Evolutionary conservation across 2,797 vertebrate species (phyloP).

Genomic region (Pogonophryne albipinna): DNA sequence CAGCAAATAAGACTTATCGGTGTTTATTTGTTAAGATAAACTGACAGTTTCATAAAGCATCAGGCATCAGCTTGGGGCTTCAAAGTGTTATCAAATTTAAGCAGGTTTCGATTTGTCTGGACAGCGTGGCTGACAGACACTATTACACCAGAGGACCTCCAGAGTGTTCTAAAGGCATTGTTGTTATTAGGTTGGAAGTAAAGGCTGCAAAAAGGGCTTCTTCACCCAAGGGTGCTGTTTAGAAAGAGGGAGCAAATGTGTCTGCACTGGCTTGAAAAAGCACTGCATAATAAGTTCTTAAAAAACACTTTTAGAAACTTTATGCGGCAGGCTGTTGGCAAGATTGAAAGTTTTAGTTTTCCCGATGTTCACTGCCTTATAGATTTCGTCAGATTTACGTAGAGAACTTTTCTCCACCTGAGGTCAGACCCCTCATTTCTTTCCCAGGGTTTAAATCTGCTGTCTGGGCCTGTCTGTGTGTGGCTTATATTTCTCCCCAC

Average conservation of each 20-base stretch:
- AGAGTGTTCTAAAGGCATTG: conserved; percentile 53
- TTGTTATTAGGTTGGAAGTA: conserved; percentile 58
- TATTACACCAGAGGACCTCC: conserved; percentile 51
- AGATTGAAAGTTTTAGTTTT: conserved; percentile 35
- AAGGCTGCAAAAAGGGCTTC: conserved; percentile 38
- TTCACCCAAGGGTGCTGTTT: conserved; percentile 47
- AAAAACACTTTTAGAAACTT: conserved; percentile 35
- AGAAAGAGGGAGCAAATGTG: conserved; percentile 30
- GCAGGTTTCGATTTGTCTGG: conserved; percentile 57
- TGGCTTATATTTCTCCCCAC: background rate
- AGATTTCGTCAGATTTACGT: conserved; percentile 24
- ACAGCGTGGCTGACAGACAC: conserved; percentile 53
- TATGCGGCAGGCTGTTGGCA: conserved; percentile 18
- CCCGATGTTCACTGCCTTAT: conserved; percentile 18
- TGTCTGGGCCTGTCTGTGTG: background rate
- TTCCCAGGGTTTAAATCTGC: conserved; percentile 1
- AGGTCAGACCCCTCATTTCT: conserved; percentile 8
- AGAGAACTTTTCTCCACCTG: conserved; percentile 22
- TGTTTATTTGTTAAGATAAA: conserved; percentile 47
- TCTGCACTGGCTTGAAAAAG: conserved; percentile 34
- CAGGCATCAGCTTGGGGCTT: conserved; percentile 54
- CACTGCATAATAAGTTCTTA: conserved; percentile 48
- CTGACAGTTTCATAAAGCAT: conserved; percentile 51
- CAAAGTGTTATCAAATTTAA: conserved; percentile 57
- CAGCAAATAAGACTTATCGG: conserved; percentile 22